A percentile compares a stretch with the other conserved stretches of the same genome.
Conservation (phyloP, 2,113 vertebrate genomes). For the Helogale parvula region DNA sequence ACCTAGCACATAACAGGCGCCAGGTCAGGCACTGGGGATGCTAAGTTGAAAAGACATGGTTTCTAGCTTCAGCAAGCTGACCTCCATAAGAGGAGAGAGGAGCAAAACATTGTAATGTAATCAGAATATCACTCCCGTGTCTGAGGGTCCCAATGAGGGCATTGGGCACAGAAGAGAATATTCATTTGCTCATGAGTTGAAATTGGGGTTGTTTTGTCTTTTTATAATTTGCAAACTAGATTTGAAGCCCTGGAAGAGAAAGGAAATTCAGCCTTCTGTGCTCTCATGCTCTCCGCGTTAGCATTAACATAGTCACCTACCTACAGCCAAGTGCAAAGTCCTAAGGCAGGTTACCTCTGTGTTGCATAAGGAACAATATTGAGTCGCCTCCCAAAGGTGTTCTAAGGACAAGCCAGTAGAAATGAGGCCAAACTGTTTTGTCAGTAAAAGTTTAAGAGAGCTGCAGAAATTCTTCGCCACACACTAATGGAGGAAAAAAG, state of each 20-base stretch:
- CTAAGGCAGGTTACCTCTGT: not conserved
- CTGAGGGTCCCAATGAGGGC: not conserved
- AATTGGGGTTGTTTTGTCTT: not conserved
- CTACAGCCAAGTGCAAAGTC: not conserved
- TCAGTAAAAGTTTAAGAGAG: not conserved
- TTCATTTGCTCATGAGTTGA: not conserved
- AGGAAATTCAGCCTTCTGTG: not conserved
- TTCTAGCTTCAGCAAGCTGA: fast-evolving
- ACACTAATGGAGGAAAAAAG: not conserved
- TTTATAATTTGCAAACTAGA: not conserved
- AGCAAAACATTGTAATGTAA: too few species aligned
- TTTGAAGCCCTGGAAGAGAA: not conserved
- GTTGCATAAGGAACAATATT: not conserved
- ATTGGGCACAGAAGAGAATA: too few species aligned
- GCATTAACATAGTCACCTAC: not conserved
- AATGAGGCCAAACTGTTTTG: not conserved
- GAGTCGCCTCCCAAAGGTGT: not conserved
- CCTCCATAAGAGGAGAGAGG: too few species aligned
- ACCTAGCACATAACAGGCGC: too few species aligned
- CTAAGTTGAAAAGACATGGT: fast-evolving
- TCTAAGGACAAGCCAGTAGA: not conserved
- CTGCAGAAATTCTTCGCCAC: not conserved
- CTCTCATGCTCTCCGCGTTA: not conserved
- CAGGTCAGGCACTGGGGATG: fast-evolving
- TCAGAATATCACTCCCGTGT: fast-evolving